Base-by-base conservation (phyloP, 2,888 invertebrate species). In the Argyresthia albistria region DNA sequence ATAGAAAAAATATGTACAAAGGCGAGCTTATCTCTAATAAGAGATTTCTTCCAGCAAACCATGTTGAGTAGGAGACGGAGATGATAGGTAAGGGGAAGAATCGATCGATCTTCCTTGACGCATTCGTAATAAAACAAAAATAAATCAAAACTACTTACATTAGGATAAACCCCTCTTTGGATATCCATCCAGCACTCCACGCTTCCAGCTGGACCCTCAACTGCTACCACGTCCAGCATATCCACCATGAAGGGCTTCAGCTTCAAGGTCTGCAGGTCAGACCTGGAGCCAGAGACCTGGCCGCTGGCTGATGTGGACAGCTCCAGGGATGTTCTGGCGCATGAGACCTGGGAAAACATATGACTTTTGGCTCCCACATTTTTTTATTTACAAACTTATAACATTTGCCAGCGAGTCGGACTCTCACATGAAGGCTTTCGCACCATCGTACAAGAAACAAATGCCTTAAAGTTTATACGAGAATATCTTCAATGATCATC, bases 141-240 rank as follows among this genome's bases (percentile, higher is more conserved):
- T n/a, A 39, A 39, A 8, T 1, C 36, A 8, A 9, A 9, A 39
- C 35, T 11, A 69, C 81, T 83, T 67, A 92, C 91, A 60, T 91
- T 90, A 35, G 93, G 93, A 70, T 90, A 93, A 58, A 88, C 82
- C 64, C 93, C 93, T 59, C 88, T 88, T 62, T 92, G 92, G 55
- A 93, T 92, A 59, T 93, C 93, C 93, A 93, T 93, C 93, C 93
- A 93, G 73, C 92, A 93, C 61, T 93, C 91, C 0, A 93, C 89
- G 0, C 90, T 89, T 4, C 92, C 91, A 11, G 88, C 89, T 0
- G 90, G 87, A 0, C 91, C 91, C 16, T 91, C 90, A 0, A 93
- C 91, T 0, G 91, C 90, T 1, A 92, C 89, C 0, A 92, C 90
- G 61, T 92, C 92, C 25, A 92, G 71, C 91, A 92, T 92, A 58